Base-by-base conservation (phyloP, 2,888 invertebrate species). In the Parnassius apollo region DNA sequence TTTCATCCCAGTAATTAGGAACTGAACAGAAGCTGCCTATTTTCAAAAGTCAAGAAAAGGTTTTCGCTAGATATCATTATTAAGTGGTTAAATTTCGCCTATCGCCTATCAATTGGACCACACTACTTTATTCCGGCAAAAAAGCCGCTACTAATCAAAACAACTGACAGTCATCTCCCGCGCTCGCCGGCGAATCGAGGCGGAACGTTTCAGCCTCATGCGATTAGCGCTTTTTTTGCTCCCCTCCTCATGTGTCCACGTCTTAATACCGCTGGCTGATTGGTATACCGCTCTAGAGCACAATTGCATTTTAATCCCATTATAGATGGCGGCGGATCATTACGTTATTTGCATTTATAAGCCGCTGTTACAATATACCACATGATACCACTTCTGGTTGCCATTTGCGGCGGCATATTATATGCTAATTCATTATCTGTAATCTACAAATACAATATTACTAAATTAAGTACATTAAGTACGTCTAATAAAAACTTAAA, bases 81-180 rank as follows among this genome's bases (percentile, higher is more conserved):
- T 0, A 25, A 25, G 0, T 2, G 25, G 25, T 25, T 4, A 49
- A 35, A 45, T 25, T 25, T n/a, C 18, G 18, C 8, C 10, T 9
- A 42, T 1, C 22, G 18, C 35, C 13, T 59, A 9, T 63, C 11
- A 35, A 51, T 59, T 59, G 50, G 44, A 2, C 62, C 53, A 46
- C 54, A 13, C 13, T 35, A 2, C 11, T 3, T 25, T 2, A 11
- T 49, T 48, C 11, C 22, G 42, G 59, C 64, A 70, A 69, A 71
- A 71, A 69, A 51, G 59, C 59, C 59, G 61, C 48, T 61, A 59
- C 64, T 68, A 70, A 70, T 70, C 69, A 63, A 59, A 63, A 69
- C 69, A 66, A 64, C 69, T 68, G 71, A 71, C 69, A 66, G 59
- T 68, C 66, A 69, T 66, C 67, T 54, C 48, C 54, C 54, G 51